Conservation (phyloP, 2,113 vertebrate genomes). For the Chaetorhynchus papuensis region DNA sequence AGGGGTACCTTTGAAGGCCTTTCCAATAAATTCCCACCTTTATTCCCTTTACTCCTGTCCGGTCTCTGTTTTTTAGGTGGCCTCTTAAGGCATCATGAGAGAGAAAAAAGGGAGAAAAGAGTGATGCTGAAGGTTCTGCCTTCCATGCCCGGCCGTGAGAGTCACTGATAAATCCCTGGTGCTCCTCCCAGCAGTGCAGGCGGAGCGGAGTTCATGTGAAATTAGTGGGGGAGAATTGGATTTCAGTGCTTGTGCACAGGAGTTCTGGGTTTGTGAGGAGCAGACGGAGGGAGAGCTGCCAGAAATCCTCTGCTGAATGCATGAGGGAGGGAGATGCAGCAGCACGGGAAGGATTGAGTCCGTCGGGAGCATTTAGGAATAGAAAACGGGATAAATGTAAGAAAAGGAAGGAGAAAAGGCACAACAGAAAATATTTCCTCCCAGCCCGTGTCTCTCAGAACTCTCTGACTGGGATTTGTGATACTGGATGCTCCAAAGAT, state of each 20-base stretch:
- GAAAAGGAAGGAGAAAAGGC: background rate
- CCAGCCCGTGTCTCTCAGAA: rapidly evolving
- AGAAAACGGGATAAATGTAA: background rate
- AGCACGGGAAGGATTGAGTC: background rate
- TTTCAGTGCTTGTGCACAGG: background rate
- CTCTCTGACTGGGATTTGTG: background rate
- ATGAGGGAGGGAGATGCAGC: rapidly evolving
- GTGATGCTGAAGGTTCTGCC: background rate
- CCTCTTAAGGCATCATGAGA: too few species aligned
- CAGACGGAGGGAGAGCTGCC: background rate
- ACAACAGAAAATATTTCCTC: background rate
- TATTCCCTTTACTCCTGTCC: too few species aligned
- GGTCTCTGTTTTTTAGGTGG: too few species aligned
- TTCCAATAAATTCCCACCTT: too few species aligned
- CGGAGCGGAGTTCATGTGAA: background rate
- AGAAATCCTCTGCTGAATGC: background rate
- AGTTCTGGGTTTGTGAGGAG: rapidly evolving
- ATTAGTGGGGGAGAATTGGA: background rate
- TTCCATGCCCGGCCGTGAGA: background rate
- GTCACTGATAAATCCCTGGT: rapidly evolving
- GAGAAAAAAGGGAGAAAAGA: too few species aligned
- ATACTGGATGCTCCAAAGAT: background rate
- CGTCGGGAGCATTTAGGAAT: rapidly evolving
- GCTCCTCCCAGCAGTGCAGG: background rate
- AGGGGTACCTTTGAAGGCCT: too few species aligned